phyloP scores from a whole-genome alignment of 2,113 vertebrate species.

The Gambusia holbrooki region DNA sequence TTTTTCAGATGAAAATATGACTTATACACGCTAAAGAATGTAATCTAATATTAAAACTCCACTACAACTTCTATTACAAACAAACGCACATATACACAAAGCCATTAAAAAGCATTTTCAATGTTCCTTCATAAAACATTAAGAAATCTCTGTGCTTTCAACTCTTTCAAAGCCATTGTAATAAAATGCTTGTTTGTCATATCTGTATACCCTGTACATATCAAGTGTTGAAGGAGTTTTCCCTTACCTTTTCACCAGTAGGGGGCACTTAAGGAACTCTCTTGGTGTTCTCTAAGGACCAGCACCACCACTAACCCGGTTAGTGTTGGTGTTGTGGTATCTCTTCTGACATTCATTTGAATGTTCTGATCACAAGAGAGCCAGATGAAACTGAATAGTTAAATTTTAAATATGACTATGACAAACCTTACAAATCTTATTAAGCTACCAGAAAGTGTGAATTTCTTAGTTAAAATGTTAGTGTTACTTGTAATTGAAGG shows the following conservation, averaged over 20 bases:
- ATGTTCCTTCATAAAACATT: no score
- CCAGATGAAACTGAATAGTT: background rate
- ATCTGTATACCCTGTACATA: background rate
- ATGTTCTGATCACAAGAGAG: background rate
- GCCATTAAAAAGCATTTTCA: no score
- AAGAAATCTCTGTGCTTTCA: no score
- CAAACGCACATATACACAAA: no score
- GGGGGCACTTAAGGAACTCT: conserved; percentile 28
- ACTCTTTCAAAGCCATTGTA: no score
- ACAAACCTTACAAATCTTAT: background rate
- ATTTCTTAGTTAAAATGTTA: background rate
- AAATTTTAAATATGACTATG: background rate
- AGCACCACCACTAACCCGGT: background rate
- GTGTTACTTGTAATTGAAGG: background rate
- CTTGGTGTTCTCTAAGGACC: background rate
- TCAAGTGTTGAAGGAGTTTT: background rate
- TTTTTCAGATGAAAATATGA: no score
- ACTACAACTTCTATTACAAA: no score
- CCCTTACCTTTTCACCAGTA: conserved; percentile 33
- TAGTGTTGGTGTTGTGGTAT: background rate
- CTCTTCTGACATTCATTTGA: background rate
- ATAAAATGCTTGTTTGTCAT: no score
- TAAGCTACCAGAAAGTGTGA: background rate
- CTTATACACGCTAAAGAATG: no score
- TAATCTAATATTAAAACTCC: no score